Base-by-base conservation (phyloP, 1,140 invertebrate genomes). In the Saxidomus purpurata region DNA sequence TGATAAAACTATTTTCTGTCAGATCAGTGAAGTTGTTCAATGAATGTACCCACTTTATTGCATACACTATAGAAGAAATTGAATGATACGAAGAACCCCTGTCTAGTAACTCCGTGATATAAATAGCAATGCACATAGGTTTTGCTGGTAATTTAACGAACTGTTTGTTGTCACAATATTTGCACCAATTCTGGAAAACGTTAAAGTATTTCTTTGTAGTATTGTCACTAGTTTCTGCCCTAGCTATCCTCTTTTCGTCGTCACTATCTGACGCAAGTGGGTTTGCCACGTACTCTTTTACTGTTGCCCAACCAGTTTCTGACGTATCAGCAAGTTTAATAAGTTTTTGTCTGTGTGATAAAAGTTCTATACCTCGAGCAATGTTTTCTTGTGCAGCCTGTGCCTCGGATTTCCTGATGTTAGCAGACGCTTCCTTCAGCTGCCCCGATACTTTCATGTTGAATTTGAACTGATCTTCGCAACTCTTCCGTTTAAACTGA, bases 1-100 rank as follows among this genome's bases (percentile, higher is more conserved):
- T 89, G 6, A 85, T 82, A 38, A 85, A 84, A 34, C 17, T 3
- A 38, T 84, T 84, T 38, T 55, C 31, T 6, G 80, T 89, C 13
- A 69, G 88, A 85, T 80, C 74, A 13, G 15, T 25, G 1, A 82
- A 74, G 59, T 59, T 36, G 61, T 67, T 59, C 22, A 83, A n/a
- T 0, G 34, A 28, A 79, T 90, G 89, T 1, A 36, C 82, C 69
- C 82, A 90, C 36, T 80, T 90, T 17, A 69, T 80, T 25, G 49
- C 61, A 71, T 90, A 85, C 28, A 85, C 28, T 28, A 43, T 22
- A 0, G 67, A 55, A 1, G 77, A 80, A 3, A 80, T 25, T 1
- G 22, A 31, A 59, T 80, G 40, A 52, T 55, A 80, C 31, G 77
- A 80, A 43, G 9, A 15, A 19, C 3, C 4, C 1, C 9, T 11